These are phyloP conservation scores for Drosophila gunungcola DNA, from an alignment of 1,140 invertebrate genomes.

Conservation along the genomic window DNA sequence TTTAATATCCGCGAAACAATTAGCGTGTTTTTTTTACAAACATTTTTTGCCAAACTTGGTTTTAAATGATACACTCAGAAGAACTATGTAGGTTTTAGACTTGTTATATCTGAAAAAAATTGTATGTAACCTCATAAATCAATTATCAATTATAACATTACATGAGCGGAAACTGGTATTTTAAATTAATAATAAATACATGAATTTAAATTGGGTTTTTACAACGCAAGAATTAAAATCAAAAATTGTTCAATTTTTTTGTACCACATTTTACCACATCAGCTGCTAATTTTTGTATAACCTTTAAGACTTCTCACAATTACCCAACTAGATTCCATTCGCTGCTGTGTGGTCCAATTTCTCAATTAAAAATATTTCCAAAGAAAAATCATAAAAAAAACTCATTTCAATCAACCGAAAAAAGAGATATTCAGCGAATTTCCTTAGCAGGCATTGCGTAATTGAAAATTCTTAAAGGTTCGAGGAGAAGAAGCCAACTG, in stretches of 20 bases:
- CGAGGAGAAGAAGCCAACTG: constrained; percentile 30
- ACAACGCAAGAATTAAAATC: no score
- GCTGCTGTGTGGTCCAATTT: constrained; percentile 35
- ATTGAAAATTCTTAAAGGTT: constrained; percentile 41
- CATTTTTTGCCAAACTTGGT: neutral
- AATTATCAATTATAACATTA: no score
- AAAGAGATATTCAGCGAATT: constrained; percentile 44
- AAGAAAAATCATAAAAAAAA: constrained; percentile 49
- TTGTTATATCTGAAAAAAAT: no score
- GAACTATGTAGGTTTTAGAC: no score
- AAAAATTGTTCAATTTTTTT: neutral
- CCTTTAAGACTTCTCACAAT: neutral
- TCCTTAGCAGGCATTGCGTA: constrained; percentile 39
- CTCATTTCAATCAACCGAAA: constrained; percentile 21
- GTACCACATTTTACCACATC: neutral
- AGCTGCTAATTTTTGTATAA: neutral
- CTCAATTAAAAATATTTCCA: constrained; percentile 51
- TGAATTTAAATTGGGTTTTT: no score
- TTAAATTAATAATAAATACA: no score
- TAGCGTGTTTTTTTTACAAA: neutral
- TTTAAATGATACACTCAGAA: neutral
- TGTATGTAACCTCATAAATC: no score
- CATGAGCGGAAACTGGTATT: no score
- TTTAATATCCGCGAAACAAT: neutral
- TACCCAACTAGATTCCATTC: constrained; percentile 1